Base-by-base conservation (phyloP, 2,888 invertebrate species). In the Cecidostiba fungosa region DNA sequence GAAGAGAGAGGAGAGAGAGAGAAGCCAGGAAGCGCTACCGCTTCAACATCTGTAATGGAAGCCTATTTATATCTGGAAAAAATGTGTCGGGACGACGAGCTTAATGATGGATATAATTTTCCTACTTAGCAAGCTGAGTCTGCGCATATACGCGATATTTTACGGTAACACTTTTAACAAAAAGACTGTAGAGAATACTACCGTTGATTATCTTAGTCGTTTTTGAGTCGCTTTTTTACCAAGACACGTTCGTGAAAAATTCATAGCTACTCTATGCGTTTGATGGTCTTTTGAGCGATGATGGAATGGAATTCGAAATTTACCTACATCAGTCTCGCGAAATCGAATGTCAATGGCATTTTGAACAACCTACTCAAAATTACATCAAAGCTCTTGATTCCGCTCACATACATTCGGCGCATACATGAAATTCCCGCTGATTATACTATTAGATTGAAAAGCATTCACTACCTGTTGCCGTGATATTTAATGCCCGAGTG, bases 81-180 rank as follows among this genome's bases (percentile, higher is more conserved):
- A 59, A 59, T 59, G 54, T 59, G 6, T 8, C 54, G n/a, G 54
- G 54, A 19, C 54, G 19, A 59, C 8, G 36, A 36, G 36, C 19
- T 70, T 70, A 78, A 78, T 8, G 43, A 62, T 32, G 29, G 19
- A n/a, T 14, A 79, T 50, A 69, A 70, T 70, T n/a, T 36, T 70
- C 36, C 36, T n/a, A 32, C 36, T 32, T 70, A 70, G 54, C 54
- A 0, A 16, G 54, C 19, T n/a, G 5, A 39, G 39, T 43, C 10
- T 10, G 43, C 43, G 12, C 43, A 1, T 43, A 10, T 43, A 43
- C 39, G 10, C 39, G 16, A 50, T 16, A 19, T 50, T 50, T 19
- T 50, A 50, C 19, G 19, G 16, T 47, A 10, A 10, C 14, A 16
- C 19, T 50, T 50, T 16, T 16, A 16, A 10, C 1, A 0, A 50